Evolutionary conservation across 2,113 vertebrate species (phyloP).

Genomic region (Cryptotis parvus): DNA sequence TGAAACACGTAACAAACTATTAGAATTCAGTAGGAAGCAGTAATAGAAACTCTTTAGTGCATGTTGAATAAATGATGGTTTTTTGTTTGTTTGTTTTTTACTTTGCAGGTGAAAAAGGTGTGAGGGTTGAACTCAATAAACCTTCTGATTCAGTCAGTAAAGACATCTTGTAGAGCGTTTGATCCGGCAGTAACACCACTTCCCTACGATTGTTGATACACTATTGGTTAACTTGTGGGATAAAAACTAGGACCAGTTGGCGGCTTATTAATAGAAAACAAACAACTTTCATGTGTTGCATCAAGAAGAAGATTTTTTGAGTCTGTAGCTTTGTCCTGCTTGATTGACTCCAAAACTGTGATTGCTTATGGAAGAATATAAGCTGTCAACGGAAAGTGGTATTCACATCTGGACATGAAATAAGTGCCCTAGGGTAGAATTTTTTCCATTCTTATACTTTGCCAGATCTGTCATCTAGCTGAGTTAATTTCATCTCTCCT

Average conservation of each 20-base stretch:
- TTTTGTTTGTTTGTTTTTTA: conserved; percentile 67
- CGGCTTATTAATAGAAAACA: conserved; percentile 82
- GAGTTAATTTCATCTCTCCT: conserved; percentile 88
- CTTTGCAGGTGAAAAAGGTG: conserved; percentile 94
- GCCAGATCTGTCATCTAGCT: conserved; percentile 87
- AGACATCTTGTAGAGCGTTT: conserved; percentile 84
- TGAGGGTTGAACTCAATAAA: conserved; percentile 96
- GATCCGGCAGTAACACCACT: conserved; percentile 82
- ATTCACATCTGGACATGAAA: conserved; percentile 85
- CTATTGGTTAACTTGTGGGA: conserved; percentile 85
- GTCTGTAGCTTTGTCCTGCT: conserved; percentile 85
- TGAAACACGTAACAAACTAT: neutral
- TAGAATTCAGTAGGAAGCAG: neutral
- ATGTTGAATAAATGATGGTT: neutral
- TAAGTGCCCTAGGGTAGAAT: conserved; percentile 87
- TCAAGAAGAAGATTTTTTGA: conserved; percentile 84
- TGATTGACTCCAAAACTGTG: conserved; percentile 85
- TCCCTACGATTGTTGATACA: conserved; percentile 75
- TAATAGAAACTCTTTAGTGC: neutral
- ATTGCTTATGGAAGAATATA: conserved; percentile 84
- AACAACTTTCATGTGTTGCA: conserved; percentile 80
- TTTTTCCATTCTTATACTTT: conserved; percentile 87
- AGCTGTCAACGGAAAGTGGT: conserved; percentile 83
- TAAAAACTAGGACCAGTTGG: conserved; percentile 82
- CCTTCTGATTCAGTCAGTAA: conserved; percentile 92